Base-by-base conservation (phyloP, 2,797 vertebrate genomes). In the Esox lucius region DNA sequence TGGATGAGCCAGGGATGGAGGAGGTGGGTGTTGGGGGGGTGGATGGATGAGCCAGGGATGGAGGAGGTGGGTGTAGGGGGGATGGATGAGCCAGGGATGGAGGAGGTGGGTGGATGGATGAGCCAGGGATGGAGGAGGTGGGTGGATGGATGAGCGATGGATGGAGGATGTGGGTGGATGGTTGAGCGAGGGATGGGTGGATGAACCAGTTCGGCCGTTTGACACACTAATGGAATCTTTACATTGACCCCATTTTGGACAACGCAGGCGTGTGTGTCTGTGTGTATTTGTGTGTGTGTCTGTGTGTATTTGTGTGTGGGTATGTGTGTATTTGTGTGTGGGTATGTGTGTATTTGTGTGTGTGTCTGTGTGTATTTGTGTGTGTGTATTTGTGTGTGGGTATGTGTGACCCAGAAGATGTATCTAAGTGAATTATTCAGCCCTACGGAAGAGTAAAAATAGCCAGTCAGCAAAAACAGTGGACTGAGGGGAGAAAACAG, bases 401-500 rank as follows among this genome's bases (percentile, higher is more conserved):
- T 42, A 66, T 68, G 66, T 68, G 65, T 68, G 66, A n/a, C n/a
- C n/a, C n/a, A n/a, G n/a, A n/a, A n/a, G n/a, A n/a, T n/a, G n/a
- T n/a, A n/a, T n/a, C n/a, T n/a, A n/a, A n/a, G n/a, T n/a, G n/a
- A n/a, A n/a, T n/a, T n/a, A n/a, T n/a, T n/a, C n/a, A n/a, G n/a
- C n/a, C n/a, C n/a, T 64, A 65, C 81, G 81, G 88, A 85, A 82
- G 82, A 78, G 78, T 75, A 80, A 87, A 86, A 88, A 85, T 61
- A 67, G 80, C 80, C 68, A 87, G 83, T 91, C 90, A 91, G 90
- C 90, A 84, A 78, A 85, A 89, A n/a, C n/a, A n/a, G n/a, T n/a
- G n/a, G n/a, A n/a, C n/a, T n/a, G n/a, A n/a, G n/a, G n/a, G n/a
- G n/a, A n/a, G n/a, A n/a, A n/a, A n/a, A n/a, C n/a, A n/a, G n/a